Percentiles rank a stretch among this genome's conserved stretches.
Evolutionary conservation across 2,888 invertebrate species (phyloP).

Genomic region (Mactromeris polynyma): DNA sequence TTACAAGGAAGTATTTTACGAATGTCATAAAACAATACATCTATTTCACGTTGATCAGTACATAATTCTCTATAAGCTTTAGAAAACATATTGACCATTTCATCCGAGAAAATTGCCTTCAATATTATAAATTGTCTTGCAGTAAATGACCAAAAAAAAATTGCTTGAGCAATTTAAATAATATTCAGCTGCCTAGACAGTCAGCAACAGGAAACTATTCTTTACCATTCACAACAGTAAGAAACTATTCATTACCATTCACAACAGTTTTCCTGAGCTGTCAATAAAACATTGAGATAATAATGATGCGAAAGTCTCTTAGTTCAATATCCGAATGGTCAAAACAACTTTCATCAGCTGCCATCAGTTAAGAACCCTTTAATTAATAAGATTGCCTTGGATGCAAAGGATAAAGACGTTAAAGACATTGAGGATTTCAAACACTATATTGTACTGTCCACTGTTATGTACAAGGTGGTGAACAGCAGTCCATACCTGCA

Average conservation of each 20-base stretch:
- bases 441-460: too few species aligned
- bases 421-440: too few species aligned
- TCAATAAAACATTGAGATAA: background rate
- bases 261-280: background rate
- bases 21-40: too few species aligned
- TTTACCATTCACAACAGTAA: background rate
- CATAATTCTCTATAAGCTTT: background rate
- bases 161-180: background rate
- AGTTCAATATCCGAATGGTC: background rate
- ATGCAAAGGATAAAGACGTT: too few species aligned
- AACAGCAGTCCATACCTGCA: too few species aligned
- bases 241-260: background rate
- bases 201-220: background rate
- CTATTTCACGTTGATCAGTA: background rate
- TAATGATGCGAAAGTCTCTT: background rate
- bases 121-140: background rate
- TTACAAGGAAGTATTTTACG: too few species aligned
- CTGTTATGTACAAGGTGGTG: too few species aligned
- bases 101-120: background rate
- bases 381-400: background rate
- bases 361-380: background rate
- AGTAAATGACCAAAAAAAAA: background rate
- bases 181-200: background rate
- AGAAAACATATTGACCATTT: background rate
- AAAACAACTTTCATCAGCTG: background rate